Conservation (phyloP, 2,797 vertebrate genomes). For the Acrocephalus scirpaceus region DNA sequence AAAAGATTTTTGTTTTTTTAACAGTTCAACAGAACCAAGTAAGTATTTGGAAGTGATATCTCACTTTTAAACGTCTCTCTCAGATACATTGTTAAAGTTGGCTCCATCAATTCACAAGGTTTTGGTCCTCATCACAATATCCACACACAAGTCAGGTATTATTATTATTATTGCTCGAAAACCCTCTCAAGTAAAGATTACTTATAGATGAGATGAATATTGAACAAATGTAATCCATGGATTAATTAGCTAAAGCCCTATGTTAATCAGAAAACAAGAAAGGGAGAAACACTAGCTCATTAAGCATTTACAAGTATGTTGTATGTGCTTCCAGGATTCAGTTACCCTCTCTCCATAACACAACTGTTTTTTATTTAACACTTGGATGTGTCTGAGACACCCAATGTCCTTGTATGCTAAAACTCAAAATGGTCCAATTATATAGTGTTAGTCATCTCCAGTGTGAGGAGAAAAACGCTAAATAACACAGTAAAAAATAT, state of each 20-base stretch:
- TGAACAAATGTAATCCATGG: slow-evolving; percentile 61
- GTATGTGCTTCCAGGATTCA: slow-evolving; percentile 58
- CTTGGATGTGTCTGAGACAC: slow-evolving; percentile 18
- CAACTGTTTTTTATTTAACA: slow-evolving; percentile 67
- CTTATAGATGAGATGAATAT: slow-evolving; percentile 59
- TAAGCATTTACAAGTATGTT: slow-evolving; percentile 70
- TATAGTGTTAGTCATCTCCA: neutral
- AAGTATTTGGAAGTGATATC: neutral
- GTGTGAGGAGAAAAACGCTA: neutral
- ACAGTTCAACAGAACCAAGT: neutral
- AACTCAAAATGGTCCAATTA: neutral
- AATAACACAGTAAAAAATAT: neutral
- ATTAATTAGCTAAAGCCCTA: slow-evolving; percentile 68
- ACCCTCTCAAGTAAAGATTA: slow-evolving; percentile 35
- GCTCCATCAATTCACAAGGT: neutral
- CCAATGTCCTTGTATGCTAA: neutral
- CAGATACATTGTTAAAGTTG: neutral
- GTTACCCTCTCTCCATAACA: slow-evolving; percentile 65
- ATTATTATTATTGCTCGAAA: neutral
- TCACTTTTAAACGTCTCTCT: neutral
- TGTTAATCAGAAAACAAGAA: slow-evolving; percentile 66
- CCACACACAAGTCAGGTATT: neutral
- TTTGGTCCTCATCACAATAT: neutral
- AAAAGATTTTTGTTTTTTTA: neutral
- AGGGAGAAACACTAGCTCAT: slow-evolving; percentile 67